Conservation (phyloP, 2,113 vertebrate species). For the Mormyrus lacerda region DNA sequence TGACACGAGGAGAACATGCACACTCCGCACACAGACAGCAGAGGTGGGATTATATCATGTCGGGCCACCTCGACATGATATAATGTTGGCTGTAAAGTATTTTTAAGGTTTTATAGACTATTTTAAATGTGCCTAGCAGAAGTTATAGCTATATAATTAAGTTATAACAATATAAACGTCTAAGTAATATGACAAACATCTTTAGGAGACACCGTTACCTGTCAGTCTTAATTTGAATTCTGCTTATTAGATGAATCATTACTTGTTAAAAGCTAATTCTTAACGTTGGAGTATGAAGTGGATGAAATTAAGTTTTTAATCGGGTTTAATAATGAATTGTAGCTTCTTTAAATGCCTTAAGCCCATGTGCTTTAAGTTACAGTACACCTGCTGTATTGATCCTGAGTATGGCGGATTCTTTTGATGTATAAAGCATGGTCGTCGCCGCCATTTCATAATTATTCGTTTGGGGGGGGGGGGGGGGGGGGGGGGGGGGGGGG, state of each 20-base stretch:
- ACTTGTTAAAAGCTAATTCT: background rate
- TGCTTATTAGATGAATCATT: background rate
- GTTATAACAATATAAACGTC: background rate
- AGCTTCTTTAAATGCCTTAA: background rate
- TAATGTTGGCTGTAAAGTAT: background rate
- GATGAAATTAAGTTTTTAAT: background rate
- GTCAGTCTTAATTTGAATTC: background rate
- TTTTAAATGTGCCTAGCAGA: background rate
- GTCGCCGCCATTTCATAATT: no score
- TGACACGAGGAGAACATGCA: background rate
- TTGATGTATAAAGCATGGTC: background rate
- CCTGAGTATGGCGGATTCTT: background rate
- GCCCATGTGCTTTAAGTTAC: background rate
- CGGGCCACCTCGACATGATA: background rate
- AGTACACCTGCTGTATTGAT: background rate
- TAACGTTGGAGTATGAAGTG: background rate
- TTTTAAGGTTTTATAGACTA: background rate
- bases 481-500: no score
- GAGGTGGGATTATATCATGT: background rate
- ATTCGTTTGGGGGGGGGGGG: no score
- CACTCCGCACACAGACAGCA: background rate
- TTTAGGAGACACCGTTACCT: background rate
- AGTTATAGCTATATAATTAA: background rate
- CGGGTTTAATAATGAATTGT: background rate
- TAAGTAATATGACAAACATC: background rate